Percentiles rank a stretch among this genome's conserved stretches.
Evolutionary conservation across 1,140 invertebrate species (phyloP).

Genomic region (Goniozus legneri): DNA sequence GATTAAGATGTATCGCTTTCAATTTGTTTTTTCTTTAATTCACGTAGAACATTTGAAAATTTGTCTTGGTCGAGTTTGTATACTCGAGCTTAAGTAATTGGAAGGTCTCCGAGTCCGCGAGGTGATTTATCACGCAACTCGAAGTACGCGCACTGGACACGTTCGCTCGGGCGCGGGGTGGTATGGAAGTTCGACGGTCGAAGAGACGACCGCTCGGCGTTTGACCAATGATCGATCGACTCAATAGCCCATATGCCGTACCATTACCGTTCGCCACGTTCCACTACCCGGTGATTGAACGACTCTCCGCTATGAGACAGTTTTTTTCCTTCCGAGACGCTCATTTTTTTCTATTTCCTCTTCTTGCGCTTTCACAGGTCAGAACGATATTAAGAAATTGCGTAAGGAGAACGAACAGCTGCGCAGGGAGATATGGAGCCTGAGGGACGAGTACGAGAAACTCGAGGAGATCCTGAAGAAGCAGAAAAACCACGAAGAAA

Average conservation of each 20-base stretch:
- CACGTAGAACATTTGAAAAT: too few relatives aligned
- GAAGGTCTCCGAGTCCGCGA: slow-evolving; percentile 17
- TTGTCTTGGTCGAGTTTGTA: too few relatives aligned
- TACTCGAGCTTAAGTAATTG: slow-evolving; percentile 31
- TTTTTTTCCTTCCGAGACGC: too few relatives aligned
- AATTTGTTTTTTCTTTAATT: too few relatives aligned
- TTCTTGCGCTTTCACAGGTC: slow-evolving; percentile 58
- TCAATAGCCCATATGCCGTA: too few relatives aligned
- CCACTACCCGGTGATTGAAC: slow-evolving; percentile 24
- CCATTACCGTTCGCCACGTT: too few relatives aligned
- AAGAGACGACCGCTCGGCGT: too few relatives aligned
- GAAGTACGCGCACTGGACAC: slow-evolving; percentile 23
- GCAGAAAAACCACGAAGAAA: slow-evolving; percentile 56
- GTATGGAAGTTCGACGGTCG: too few relatives aligned
- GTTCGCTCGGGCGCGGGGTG: slow-evolving; percentile 9
- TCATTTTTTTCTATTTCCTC: too few relatives aligned
- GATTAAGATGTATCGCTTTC: too few relatives aligned
- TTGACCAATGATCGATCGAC: slow-evolving; percentile 38
- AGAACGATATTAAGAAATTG: slow-evolving; percentile 83
- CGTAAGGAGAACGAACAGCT: slow-evolving; percentile 83
- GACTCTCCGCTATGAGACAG: slow-evolving; percentile 22
- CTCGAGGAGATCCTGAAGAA: slow-evolving; percentile 74
- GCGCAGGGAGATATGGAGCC: slow-evolving; percentile 78
- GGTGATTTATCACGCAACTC: slow-evolving; percentile 34
- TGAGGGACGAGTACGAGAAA: slow-evolving; percentile 83